These are phyloP conservation scores for Thymallus thymallus DNA, from an alignment of 2,113 vertebrate species.

Conservation along the genomic window DNA sequence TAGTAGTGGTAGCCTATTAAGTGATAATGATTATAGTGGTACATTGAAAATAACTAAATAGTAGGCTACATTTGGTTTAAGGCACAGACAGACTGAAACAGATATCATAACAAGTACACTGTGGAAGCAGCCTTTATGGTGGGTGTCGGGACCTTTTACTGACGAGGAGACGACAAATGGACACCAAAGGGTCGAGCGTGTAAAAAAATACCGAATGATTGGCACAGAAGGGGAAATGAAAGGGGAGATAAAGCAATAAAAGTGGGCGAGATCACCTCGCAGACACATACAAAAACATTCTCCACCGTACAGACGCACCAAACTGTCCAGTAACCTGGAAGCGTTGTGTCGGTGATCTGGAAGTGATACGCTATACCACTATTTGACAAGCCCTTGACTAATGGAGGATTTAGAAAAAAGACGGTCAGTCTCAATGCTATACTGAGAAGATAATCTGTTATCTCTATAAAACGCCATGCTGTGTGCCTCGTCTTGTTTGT, in stretches of 20 bases:
- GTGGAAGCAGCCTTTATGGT: neutral
- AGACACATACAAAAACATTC: too few relatives aligned
- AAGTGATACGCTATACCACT: conserved; percentile 25
- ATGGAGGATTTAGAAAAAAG: neutral
- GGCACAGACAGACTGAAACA: too few relatives aligned
- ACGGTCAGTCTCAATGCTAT: neutral
- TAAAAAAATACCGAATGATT: conserved; percentile 12
- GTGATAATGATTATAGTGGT: too few relatives aligned
- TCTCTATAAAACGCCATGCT: neutral
- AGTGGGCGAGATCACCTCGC: too few relatives aligned
- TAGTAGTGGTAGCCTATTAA: too few relatives aligned
- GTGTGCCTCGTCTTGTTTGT: neutral
- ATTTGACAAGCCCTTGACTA: neutral
- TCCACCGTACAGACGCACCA: conserved; percentile 13
- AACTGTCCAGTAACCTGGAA: conserved; percentile 46
- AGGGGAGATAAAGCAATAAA: conserved; percentile 65
- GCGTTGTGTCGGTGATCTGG: conserved; percentile 39
- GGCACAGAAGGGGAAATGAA: too few relatives aligned
- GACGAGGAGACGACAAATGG: neutral
- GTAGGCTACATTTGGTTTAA: too few relatives aligned
- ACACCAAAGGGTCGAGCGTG: conserved; percentile 2
- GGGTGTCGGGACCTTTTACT: neutral
- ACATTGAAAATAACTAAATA: too few relatives aligned
- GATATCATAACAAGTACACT: too few relatives aligned
- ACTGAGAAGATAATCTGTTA: neutral